A percentile compares a stretch with the other conserved stretches of the same genome.
Evolutionary conservation across 2,113 vertebrate genomes (phyloP).

Genomic region (Leptodactylus fuscus): DNA sequence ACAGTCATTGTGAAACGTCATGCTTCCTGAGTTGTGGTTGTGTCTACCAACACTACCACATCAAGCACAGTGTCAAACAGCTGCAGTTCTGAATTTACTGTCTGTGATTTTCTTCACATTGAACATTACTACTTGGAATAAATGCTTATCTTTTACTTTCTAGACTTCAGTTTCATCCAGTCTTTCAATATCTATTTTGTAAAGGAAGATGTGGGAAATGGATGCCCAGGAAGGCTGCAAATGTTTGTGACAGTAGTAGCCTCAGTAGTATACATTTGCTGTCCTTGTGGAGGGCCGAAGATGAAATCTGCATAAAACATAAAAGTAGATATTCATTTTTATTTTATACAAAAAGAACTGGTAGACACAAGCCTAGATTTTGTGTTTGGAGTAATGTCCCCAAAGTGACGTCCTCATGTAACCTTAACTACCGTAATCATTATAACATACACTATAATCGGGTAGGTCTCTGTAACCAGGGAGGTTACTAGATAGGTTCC

Average conservation of each 20-base stretch:
- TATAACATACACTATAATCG: neutral
- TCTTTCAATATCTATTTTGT: neutral
- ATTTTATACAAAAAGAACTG: neutral
- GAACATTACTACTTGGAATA: neutral
- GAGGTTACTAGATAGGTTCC: neutral
- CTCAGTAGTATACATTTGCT: neutral
- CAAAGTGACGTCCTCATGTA: neutral
- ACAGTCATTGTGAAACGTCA: neutral
- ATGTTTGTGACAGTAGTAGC: neutral
- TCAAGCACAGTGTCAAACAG: conserved; percentile 6
- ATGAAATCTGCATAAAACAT: neutral
- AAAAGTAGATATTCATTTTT: neutral
- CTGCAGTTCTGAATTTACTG: conserved; percentile 16
- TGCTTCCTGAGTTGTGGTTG: conserved; percentile 35
- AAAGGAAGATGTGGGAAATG: neutral
- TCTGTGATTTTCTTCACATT: neutral
- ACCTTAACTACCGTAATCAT: neutral
- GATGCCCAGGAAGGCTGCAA: neutral
- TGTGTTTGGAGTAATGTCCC: neutral
- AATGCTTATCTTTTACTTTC: neutral
- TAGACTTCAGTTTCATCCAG: too few species aligned
- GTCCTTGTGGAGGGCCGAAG: neutral
- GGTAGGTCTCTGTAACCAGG: neutral
- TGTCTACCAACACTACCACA: conserved; percentile 29
- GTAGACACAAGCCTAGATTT: neutral